Conservation (phyloP, 2,888 invertebrate genomes). For the Zootermopsis nevadensis region DNA sequence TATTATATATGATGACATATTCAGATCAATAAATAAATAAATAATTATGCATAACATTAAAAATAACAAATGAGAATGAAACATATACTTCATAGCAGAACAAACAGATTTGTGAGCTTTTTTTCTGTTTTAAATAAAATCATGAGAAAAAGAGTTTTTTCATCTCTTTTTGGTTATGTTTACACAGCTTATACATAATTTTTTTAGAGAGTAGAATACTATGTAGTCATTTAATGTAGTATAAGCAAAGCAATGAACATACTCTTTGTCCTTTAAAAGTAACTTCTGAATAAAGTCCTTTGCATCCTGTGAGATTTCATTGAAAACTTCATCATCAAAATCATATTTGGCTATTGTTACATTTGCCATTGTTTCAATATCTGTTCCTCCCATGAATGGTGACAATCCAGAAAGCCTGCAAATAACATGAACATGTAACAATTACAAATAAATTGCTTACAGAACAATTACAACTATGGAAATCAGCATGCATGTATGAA, state of each 20-base stretch:
- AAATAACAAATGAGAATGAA: too few relatives aligned
- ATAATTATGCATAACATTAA: too few relatives aligned
- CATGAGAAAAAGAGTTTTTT: too few relatives aligned
- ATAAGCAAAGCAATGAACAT: conserved; percentile 63
- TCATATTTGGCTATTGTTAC: conserved; percentile 97
- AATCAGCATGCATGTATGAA: too few relatives aligned
- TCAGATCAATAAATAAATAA: too few relatives aligned
- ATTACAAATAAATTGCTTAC: too few relatives aligned
- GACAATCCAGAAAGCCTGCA: conserved; percentile 92
- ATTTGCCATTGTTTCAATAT: conserved; percentile 98
- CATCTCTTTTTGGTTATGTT: background rate
- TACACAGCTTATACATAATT: background rate
- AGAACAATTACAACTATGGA: too few relatives aligned
- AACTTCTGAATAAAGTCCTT: conserved; percentile 95
- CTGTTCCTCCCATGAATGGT: conserved; percentile 98
- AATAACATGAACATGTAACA: background rate
- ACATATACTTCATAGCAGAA: too few relatives aligned
- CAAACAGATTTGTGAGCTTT: too few relatives aligned
- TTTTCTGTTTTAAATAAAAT: too few relatives aligned
- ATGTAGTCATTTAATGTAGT: background rate
- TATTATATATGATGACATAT: too few relatives aligned
- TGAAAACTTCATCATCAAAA: conserved; percentile 97
- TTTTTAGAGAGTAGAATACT: background rate
- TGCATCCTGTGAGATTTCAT: conserved; percentile 92
- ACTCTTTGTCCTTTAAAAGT: conserved; percentile 92